phyloP scores from a whole-genome alignment of 2,888 invertebrate species.

The Pseudeuparius sepicola region DNA sequence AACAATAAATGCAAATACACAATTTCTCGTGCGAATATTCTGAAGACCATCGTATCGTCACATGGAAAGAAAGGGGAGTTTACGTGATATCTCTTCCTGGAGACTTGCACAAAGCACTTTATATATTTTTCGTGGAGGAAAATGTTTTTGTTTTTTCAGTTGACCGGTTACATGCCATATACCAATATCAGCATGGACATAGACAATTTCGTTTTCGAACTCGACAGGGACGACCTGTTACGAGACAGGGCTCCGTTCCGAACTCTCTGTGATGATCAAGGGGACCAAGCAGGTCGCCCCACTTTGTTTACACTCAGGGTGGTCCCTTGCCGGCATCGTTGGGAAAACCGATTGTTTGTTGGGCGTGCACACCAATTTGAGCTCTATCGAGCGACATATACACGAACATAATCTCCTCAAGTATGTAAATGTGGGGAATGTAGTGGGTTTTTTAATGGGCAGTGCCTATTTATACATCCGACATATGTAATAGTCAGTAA shows the following conservation, averaged over 20 bases:
- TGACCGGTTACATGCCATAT: slow-evolving; percentile 26
- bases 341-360: slow-evolving; percentile 27
- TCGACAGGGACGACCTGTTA: slow-evolving; percentile 28
- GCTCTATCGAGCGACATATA: slow-evolving; percentile 28
- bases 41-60: slow-evolving; percentile 30
- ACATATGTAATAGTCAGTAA: too few relatives aligned
- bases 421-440: slow-evolving; percentile 28
- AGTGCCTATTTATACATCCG: too few relatives aligned
- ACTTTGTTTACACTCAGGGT: slow-evolving; percentile 27
- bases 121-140: slow-evolving; percentile 28
- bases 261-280: slow-evolving; percentile 28
- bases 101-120: slow-evolving; percentile 25
- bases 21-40: slow-evolving; percentile 32
- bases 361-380: slow-evolving; percentile 30
- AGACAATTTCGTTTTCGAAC: slow-evolving; percentile 25
- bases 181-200: slow-evolving; percentile 29
- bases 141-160: slow-evolving; percentile 23
- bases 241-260: slow-evolving; percentile 27
- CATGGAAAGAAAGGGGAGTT: slow-evolving; percentile 30
- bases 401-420: slow-evolving; percentile 27
- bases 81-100: slow-evolving; percentile 30
- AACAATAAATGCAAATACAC: slow-evolving; percentile 21
- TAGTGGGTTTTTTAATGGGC: slow-evolving; percentile 28
- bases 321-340: slow-evolving; percentile 32
- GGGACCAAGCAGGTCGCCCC: slow-evolving; percentile 21